These are phyloP conservation scores for Atherinosoma microstoma DNA, from an alignment of 2,797 vertebrate genomes.

Conservation along the genomic window DNA sequence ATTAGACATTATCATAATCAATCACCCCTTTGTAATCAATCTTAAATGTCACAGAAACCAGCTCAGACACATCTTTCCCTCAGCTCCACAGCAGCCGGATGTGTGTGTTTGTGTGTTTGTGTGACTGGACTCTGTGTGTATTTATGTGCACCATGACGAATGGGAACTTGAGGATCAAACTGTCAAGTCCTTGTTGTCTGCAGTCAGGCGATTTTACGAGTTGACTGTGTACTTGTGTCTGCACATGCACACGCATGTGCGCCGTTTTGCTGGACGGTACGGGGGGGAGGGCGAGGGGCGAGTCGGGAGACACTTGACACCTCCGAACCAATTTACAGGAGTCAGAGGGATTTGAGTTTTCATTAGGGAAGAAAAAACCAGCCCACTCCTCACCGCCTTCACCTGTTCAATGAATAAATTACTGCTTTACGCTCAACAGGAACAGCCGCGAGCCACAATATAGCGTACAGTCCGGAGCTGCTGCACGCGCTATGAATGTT, in stretches of 20 bases:
- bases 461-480: constrained; percentile 4
- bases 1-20: constrained; percentile 52
- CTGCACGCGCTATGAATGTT: not conserved
- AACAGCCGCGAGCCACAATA: constrained; percentile 46
- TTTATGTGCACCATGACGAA: constrained; percentile 12
- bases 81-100: constrained; percentile 5
- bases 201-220: constrained; percentile 35
- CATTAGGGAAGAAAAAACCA: constrained; percentile 60
- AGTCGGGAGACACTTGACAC: constrained; percentile 67
- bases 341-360: constrained; percentile 73
- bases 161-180: constrained; percentile 38
- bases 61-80: constrained; percentile 32
- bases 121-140: not conserved
- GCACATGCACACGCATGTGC: constrained; percentile 6
- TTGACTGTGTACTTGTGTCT: constrained; percentile 10
- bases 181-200: constrained; percentile 36
- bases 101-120: not conserved
- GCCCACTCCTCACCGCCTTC: constrained; percentile 50
- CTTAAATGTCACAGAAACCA: constrained; percentile 49
- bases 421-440: constrained; percentile 24
- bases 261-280: not conserved
- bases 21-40: constrained; percentile 49
- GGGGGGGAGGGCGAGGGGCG: not conserved
- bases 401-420: constrained; percentile 81
- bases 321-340: constrained; percentile 74